Base-by-base conservation (phyloP, 2,113 vertebrate genomes). In the Tiliqua scincoides region DNA sequence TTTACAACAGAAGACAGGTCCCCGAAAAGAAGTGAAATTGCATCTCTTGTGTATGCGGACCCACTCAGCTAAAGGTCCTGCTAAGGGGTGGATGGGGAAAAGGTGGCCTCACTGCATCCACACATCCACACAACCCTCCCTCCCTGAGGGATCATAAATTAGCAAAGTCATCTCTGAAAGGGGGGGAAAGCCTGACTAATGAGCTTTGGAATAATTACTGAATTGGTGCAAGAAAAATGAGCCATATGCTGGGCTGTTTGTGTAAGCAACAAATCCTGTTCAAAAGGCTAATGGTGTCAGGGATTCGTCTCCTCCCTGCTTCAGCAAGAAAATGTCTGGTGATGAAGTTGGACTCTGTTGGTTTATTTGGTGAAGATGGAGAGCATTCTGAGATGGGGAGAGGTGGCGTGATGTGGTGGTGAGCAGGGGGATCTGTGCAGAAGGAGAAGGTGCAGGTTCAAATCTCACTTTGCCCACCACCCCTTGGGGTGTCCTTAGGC, bases 131-230 rank as follows among this genome's bases (percentile, higher is more conserved):
- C 67, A n/a, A 8, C 35, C 30, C 18, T n/a, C 76, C 32, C 72
- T 78, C 37, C 72, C 14, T 84, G 82, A 78, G 35, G 82, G 52
- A 91, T 65, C 81, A 93, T 32, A 82, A 79, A 78, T 89, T 82
- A 91, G 90, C 12, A 88, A 91, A 87, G 17, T 85, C 92, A 89
- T 89, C 75, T 81, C 63, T 89, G n/a, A 83, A 78, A 12, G 35
- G 14, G 76, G 20, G 40, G 84, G 85, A 74, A 85, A 80, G 48
- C 52, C 85, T 86, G 57, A 85, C 67, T 88, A 89, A 90, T 52
- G 59, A 91, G 80, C 79, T 94, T 84, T 75, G 27, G 32, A 94
- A 87, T 86, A 89, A 89, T 23, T 89, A 90, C 14, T 90, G 68
- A 59, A 70, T 78, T 87, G 79, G 81, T 21, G 62, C 87, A 89